Conservation (phyloP, 2,797 vertebrate genomes). For the Lophius americanus region DNA sequence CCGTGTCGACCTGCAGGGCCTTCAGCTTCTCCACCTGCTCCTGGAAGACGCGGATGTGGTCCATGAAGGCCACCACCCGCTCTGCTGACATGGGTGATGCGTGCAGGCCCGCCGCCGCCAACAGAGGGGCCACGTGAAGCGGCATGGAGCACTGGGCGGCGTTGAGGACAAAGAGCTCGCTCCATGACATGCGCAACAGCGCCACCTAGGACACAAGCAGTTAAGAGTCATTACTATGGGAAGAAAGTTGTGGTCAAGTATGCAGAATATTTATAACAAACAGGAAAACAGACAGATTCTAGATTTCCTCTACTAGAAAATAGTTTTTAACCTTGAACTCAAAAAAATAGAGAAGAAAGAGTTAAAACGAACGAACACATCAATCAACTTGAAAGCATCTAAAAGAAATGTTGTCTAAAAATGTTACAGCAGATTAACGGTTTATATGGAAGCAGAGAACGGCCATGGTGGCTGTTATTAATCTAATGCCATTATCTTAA, state of each 20-base stretch:
- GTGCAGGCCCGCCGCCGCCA: constrained; percentile 88
- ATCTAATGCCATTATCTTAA: too few species aligned
- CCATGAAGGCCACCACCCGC: constrained; percentile 90
- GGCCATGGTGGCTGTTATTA: too few species aligned
- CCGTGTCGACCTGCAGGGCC: constrained; percentile 88
- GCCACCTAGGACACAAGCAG: constrained; percentile 76
- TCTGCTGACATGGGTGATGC: constrained; percentile 89
- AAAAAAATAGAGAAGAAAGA: too few species aligned
- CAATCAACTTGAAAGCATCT: too few species aligned
- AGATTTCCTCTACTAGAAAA: too few species aligned
- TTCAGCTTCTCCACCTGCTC: constrained; percentile 92
- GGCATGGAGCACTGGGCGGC: constrained; percentile 91
- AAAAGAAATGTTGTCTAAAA: too few species aligned
- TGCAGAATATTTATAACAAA: too few species aligned
- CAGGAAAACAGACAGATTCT: too few species aligned
- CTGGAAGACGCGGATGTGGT: constrained; percentile 90
- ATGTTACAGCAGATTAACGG: too few species aligned
- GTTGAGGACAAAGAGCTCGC: constrained; percentile 89
- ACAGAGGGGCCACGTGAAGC: constrained; percentile 85
- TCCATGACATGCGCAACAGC: constrained; percentile 89
- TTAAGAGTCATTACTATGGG: not conserved
- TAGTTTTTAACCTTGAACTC: too few species aligned
- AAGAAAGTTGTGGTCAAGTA: not conserved
- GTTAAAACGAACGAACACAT: too few species aligned
- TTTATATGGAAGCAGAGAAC: too few species aligned